Evolutionary conservation across 2,888 invertebrate genomes (phyloP).

Genomic region (Bombylius discolor): DNA sequence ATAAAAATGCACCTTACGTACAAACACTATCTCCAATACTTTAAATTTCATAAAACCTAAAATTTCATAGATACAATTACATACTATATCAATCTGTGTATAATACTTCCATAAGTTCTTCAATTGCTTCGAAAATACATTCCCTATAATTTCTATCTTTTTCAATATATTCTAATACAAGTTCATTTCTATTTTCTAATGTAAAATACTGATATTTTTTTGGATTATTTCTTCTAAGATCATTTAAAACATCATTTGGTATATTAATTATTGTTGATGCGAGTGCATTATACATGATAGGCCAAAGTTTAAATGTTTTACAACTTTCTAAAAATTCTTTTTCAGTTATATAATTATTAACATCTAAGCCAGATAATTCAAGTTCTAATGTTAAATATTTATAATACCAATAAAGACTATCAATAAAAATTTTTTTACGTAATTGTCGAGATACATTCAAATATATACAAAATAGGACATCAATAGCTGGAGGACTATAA

Average conservation of each 20-base stretch:
- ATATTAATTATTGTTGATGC: conserved; percentile 25
- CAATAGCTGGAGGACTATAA: conserved; percentile 29
- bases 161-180: conserved; percentile 19
- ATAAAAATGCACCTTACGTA: too few species aligned
- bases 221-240: conserved; percentile 26
- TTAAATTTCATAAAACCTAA: too few species aligned
- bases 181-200: conserved; percentile 24
- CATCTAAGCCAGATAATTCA: conserved; percentile 20
- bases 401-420: conserved; percentile 20
- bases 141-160: conserved; percentile 17
- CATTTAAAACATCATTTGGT: conserved; percentile 28
- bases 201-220: conserved; percentile 31
- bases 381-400: conserved; percentile 23
- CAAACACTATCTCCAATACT: too few species aligned
- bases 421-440: conserved; percentile 16
- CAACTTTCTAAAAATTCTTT: conserved; percentile 28
- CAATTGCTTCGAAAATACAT: conserved; percentile 23
- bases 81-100: background rate
- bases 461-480: conserved; percentile 26
- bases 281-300: conserved; percentile 32
- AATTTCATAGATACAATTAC: too few species aligned
- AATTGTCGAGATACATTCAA: conserved; percentile 21
- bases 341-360: conserved; percentile 23
- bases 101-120: conserved; percentile 18
- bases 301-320: conserved; percentile 28